These are phyloP conservation scores for Lycorma delicatula DNA, from an alignment of 1,140 invertebrate genomes.

Conservation along the genomic window DNA sequence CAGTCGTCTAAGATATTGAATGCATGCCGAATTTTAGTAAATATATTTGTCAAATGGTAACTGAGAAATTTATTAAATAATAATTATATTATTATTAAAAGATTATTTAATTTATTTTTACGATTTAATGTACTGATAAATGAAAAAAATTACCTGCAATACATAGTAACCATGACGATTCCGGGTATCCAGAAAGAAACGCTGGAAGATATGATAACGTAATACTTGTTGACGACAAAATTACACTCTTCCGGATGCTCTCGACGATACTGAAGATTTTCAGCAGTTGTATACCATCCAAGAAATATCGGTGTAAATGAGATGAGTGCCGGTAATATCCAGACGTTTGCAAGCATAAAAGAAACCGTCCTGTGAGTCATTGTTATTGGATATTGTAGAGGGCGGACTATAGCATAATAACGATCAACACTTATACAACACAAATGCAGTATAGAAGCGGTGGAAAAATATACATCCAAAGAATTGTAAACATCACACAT, in stretches of 20 bases:
- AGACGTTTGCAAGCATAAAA: conserved; percentile 76
- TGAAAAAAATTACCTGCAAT: conserved; percentile 52
- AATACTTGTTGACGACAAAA: conserved; percentile 82
- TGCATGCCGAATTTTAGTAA: no score
- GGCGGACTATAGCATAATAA: conserved; percentile 85
- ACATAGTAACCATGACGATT: conserved; percentile 88
- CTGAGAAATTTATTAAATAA: no score
- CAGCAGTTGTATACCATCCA: conserved; percentile 81
- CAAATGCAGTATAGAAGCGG: conserved; percentile 86
- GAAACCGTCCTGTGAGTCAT: conserved; percentile 76
- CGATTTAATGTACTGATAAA: no score
- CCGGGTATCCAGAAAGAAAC: conserved; percentile 94
- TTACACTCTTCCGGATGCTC: conserved; percentile 68
- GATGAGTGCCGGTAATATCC: conserved; percentile 83
- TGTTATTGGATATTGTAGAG: conserved; percentile 78
- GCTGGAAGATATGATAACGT: conserved; percentile 81
- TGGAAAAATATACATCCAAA: conserved; percentile 91
- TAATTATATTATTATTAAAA: no score
- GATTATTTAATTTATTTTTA: no score
- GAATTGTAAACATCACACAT: conserved; percentile 95
- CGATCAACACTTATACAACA: conserved; percentile 89
- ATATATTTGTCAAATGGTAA: no score
- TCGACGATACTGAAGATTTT: conserved; percentile 46
- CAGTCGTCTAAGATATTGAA: no score
- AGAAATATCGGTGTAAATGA: conserved; percentile 93